A percentile compares a stretch with the other conserved stretches of the same genome.
Evolutionary conservation across 2,113 vertebrate species (phyloP).

Genomic region (Otis tarda): DNA sequence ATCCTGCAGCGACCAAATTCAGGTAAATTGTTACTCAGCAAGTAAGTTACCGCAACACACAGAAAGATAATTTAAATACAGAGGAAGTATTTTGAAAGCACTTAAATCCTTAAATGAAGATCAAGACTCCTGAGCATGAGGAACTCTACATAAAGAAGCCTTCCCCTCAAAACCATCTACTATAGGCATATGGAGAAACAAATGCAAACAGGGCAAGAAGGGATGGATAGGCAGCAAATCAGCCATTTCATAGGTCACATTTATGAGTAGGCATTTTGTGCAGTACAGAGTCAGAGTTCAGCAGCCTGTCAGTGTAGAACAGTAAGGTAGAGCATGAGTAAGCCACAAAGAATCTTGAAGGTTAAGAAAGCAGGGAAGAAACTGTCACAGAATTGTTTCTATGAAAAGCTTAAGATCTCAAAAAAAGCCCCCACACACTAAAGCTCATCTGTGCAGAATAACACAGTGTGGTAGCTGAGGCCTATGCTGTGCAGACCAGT

Average conservation of each 20-base stretch:
- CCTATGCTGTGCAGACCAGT: not conserved
- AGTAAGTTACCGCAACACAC: not conserved
- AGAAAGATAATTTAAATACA: not conserved
- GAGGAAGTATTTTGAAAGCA: not conserved
- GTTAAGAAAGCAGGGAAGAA: not conserved
- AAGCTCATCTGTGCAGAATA: not conserved
- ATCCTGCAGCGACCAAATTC: conserved; percentile 74
- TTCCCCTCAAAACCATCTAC: not conserved
- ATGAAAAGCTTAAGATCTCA: not conserved
- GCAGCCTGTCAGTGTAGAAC: not conserved
- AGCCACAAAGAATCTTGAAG: not conserved
- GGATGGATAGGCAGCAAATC: not conserved
- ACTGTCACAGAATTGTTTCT: not conserved
- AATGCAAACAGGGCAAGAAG: not conserved
- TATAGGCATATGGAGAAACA: not conserved
- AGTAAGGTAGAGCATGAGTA: not conserved
- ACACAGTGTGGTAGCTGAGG: not conserved
- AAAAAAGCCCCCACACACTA: not conserved
- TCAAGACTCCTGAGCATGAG: not conserved
- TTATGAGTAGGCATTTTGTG: not conserved
- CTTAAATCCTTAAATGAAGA: not conserved
- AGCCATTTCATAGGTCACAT: not conserved
- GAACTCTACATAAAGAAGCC: not conserved
- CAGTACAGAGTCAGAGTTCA: not conserved
- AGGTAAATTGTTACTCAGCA: not conserved